Conservation (phyloP, 2,797 vertebrate species). For the Apodemus agrarius region DNA sequence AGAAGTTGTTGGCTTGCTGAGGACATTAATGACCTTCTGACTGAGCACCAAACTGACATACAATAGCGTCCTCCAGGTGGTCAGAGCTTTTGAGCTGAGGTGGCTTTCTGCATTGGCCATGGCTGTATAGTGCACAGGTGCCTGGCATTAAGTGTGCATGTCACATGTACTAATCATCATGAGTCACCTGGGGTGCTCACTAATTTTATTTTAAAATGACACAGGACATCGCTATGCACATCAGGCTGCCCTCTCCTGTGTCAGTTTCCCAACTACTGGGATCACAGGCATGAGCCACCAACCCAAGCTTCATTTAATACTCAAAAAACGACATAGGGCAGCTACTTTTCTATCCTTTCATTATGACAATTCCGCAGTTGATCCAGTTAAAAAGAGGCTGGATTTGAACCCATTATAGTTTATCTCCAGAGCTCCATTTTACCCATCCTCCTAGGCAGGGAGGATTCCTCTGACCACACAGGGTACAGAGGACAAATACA, state of each 20-base stretch:
- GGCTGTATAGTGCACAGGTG: not conserved
- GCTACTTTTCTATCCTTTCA: not conserved
- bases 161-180: not conserved
- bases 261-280: not conserved
- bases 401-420: not conserved
- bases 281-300: not conserved
- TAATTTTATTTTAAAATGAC: not conserved
- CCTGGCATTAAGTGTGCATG: not conserved
- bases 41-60: not conserved
- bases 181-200: not conserved
- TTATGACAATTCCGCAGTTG: not conserved
- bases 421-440: not conserved
- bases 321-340: not conserved
- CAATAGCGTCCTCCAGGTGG: not conserved
- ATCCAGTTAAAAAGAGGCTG: not conserved
- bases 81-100: not conserved
- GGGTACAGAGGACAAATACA: constrained; percentile 4
- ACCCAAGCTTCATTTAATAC: not conserved
- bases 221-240: not conserved
- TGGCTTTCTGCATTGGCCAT: not conserved
- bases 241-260: not conserved
- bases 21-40: constrained; percentile 32
- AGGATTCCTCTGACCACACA: not conserved
- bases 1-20: constrained; percentile 6
- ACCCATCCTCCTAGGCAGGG: not conserved